Percentiles rank a stretch among this genome's conserved stretches.
Conservation (phyloP, 2,113 vertebrate species). For the Ceratotherium simum region DNA sequence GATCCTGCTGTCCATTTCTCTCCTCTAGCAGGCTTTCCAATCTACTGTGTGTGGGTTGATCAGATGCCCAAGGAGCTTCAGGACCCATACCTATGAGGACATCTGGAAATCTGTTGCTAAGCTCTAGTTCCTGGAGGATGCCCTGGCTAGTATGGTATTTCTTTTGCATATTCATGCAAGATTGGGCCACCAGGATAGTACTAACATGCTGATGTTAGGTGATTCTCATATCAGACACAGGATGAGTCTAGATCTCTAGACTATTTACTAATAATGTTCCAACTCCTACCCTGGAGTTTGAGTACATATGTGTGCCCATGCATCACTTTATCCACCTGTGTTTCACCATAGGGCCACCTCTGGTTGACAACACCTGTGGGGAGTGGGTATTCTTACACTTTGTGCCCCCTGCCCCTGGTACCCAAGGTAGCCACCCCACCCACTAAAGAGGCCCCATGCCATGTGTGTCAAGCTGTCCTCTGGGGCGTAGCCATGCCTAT, state of each 20-base stretch:
- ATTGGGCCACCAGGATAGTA: background rate
- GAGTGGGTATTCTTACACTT: background rate
- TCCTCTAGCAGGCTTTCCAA: background rate
- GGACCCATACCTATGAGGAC: background rate
- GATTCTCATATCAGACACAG: background rate
- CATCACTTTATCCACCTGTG: background rate
- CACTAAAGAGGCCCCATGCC: background rate
- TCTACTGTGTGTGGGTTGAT: background rate
- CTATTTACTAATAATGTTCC: background rate
- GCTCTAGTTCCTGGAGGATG: background rate
- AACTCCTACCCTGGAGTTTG: background rate
- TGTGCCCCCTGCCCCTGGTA: background rate
- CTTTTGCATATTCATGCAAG: background rate
- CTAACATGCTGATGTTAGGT: background rate
- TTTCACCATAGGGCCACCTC: background rate
- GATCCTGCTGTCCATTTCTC: background rate
- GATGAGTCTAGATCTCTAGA: background rate
- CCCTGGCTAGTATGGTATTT: background rate
- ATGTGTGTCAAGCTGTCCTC: background rate
- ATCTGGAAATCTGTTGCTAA: background rate
- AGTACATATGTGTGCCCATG: background rate
- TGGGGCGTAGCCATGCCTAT: background rate
- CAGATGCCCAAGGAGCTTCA: background rate
- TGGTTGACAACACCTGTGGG: background rate
- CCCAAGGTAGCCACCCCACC: background rate